A percentile compares a stretch with the other conserved stretches of the same genome.
These are phyloP conservation scores for Ondatra zibethicus DNA, from an alignment of 2,113 vertebrate genomes.

Conservation along the genomic window DNA sequence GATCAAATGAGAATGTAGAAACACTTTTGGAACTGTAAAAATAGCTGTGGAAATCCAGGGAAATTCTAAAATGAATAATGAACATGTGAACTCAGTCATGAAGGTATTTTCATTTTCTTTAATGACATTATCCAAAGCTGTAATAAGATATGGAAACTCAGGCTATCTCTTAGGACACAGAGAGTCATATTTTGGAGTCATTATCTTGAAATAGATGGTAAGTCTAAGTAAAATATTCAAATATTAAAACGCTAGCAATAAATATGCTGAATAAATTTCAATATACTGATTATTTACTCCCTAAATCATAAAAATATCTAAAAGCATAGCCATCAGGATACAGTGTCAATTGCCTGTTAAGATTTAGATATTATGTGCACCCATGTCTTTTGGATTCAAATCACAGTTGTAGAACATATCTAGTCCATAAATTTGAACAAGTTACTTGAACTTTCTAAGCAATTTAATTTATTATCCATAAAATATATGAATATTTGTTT, in stretches of 20 bases:
- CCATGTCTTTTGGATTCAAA: neutral
- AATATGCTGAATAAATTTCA: neutral
- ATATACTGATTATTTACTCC: neutral
- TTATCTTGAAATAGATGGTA: slow-evolving; percentile 23
- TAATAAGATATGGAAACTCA: neutral
- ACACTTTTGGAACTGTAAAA: slow-evolving; percentile 60
- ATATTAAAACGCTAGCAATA: neutral
- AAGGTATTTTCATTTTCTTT: slow-evolving; percentile 67
- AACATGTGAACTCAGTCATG: neutral
- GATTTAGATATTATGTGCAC: neutral
- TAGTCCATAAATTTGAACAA: neutral
- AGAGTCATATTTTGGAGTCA: neutral
- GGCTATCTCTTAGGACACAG: neutral
- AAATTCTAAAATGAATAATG: slow-evolving; percentile 60
- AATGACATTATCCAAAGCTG: slow-evolving; percentile 17
- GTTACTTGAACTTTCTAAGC: neutral
- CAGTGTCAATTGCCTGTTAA: neutral
- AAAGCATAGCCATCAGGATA: neutral
- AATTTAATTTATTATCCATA: neutral
- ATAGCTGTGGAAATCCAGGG: slow-evolving; percentile 18
- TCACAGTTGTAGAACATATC: neutral
- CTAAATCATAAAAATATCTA: neutral
- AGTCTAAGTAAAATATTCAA: neutral
- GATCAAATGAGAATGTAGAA: slow-evolving; percentile 59
- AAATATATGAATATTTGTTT: neutral